A percentile compares a stretch with the other conserved stretches of the same genome.
phyloP scores from a whole-genome alignment of 2,797 vertebrate genomes.

The Coluber constrictor region DNA sequence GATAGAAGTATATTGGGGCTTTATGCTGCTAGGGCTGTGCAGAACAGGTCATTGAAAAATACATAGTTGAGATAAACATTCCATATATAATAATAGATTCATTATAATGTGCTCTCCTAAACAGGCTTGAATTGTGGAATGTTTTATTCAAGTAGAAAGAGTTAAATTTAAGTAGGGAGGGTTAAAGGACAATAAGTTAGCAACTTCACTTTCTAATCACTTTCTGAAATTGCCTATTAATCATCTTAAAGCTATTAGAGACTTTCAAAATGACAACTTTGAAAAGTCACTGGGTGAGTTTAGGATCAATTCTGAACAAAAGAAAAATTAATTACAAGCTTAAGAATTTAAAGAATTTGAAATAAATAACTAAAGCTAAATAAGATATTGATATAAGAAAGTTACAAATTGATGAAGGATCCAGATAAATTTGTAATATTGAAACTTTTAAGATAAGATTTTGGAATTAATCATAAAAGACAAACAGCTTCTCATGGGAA shows the following conservation, averaged over 20 bases:
- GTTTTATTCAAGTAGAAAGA: neutral
- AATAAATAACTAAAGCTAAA: neutral
- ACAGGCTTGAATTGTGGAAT: neutral
- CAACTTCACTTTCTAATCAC: neutral
- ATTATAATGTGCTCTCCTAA: neutral
- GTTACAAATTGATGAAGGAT: neutral
- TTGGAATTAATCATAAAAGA: neutral
- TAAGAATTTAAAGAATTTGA: neutral
- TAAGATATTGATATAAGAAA: neutral
- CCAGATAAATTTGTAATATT: neutral
- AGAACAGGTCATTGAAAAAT: neutral
- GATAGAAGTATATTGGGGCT: neutral
- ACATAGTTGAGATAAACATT: neutral
- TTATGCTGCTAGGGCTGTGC: neutral
- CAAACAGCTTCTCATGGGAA: neutral
- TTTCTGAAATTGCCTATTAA: neutral
- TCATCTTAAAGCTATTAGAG: neutral
- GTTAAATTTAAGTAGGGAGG: neutral
- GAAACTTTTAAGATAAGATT: neutral
- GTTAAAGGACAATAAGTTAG: neutral
- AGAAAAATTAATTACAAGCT: neutral
- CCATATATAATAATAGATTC: neutral
- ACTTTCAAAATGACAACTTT: neutral
- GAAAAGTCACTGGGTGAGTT: neutral
- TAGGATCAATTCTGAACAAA: neutral